These are phyloP conservation scores for Chrysochloris asiatica DNA, from an alignment of 2,113 vertebrate genomes.

Conservation along the genomic window DNA sequence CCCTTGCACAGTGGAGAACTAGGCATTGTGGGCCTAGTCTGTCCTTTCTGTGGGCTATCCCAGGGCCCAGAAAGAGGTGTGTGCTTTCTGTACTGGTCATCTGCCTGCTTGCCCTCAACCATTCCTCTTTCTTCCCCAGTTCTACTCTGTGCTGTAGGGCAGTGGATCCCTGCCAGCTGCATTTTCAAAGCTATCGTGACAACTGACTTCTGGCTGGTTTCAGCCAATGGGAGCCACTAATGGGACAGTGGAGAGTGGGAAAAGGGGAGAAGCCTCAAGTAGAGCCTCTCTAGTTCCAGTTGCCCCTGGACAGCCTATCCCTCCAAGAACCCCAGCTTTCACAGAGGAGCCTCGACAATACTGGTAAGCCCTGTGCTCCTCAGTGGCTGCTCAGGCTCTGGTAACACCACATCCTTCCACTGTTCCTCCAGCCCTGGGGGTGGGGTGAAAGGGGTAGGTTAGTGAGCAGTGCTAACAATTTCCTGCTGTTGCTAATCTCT, in stretches of 20 bases:
- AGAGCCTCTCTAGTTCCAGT: neutral
- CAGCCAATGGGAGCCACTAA: no score
- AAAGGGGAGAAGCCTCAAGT: accelerated
- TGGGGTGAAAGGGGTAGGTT: neutral
- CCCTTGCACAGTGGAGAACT: neutral
- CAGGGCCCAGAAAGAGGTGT: neutral
- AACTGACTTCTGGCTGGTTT: neutral
- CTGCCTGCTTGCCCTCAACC: neutral
- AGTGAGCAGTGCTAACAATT: accelerated
- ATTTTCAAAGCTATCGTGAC: neutral
- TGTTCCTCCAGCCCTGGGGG: neutral
- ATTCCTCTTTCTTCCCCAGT: no score
- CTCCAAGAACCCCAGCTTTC: no score
- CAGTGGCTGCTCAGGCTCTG: no score
- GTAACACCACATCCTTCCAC: neutral
- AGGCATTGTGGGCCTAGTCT: accelerated
- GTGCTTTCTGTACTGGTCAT: neutral
- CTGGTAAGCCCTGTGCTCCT: no score
- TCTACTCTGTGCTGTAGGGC: neutral
- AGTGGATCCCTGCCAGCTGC: neutral
- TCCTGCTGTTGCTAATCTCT: neutral
- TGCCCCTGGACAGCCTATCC: neutral
- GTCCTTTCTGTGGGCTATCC: neutral
- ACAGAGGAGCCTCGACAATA: no score
- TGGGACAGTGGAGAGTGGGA: no score